Conservation (phyloP, 2,113 vertebrate species). For the Colius striatus region DNA sequence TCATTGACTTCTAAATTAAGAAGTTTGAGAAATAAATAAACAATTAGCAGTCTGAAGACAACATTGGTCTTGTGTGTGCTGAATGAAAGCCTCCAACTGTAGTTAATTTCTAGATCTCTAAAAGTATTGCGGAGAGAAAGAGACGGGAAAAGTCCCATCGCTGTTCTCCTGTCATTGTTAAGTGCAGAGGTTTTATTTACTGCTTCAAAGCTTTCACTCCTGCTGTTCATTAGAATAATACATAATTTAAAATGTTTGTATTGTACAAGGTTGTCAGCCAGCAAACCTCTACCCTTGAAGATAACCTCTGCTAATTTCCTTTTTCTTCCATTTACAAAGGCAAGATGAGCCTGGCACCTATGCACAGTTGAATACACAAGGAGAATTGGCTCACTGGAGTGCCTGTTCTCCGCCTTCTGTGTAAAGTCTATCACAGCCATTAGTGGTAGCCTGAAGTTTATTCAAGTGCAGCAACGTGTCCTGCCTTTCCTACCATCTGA, state of each 20-base stretch:
- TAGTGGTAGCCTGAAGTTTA: neutral
- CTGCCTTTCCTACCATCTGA: neutral
- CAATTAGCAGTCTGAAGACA: neutral
- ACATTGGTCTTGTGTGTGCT: neutral
- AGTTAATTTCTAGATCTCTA: neutral
- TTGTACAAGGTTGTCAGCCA: neutral
- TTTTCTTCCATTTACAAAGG: neutral
- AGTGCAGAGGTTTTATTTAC: neutral
- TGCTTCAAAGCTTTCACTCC: neutral
- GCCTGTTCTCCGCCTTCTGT: neutral
- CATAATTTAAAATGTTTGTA: neutral
- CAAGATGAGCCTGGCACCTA: neutral
- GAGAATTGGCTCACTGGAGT: neutral
- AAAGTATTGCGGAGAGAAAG: neutral
- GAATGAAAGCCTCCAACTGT: neutral
- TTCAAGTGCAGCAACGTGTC: neutral
- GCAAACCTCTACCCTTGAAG: neutral
- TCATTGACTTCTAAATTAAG: neutral
- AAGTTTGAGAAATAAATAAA: neutral
- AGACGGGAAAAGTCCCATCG: neutral
- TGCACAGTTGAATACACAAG: fast-evolving
- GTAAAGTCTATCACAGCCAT: neutral
- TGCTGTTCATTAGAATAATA: neutral
- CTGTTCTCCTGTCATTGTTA: neutral
- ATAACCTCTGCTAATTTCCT: neutral